phyloP scores from a whole-genome alignment of 2,888 invertebrate genomes.

The Clivina fossor region DNA sequence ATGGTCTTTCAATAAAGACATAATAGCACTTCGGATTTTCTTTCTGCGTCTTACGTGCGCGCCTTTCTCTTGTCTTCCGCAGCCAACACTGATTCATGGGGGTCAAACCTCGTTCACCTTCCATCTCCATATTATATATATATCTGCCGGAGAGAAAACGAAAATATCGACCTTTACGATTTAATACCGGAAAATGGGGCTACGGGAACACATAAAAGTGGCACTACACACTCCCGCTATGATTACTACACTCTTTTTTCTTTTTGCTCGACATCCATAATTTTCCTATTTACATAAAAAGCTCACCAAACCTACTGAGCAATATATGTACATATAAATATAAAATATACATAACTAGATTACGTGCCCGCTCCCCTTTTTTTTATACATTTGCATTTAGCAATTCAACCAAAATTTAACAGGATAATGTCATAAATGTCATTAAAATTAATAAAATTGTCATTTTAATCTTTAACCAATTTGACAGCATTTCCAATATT shows the following conservation, averaged over 20 bases:
- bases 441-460: no score
- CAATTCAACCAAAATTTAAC: no score
- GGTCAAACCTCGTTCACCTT: slow-evolving; percentile 33
- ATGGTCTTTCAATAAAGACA: slow-evolving; percentile 34
- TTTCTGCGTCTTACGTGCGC: slow-evolving; percentile 17
- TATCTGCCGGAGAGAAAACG: slow-evolving; percentile 27
- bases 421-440: no score
- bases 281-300: slow-evolving; percentile 35
- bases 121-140: slow-evolving; percentile 32
- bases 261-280: slow-evolving; percentile 23
- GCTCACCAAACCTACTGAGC: slow-evolving; percentile 23
- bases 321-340: slow-evolving; percentile 19
- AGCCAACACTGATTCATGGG: slow-evolving; percentile 28
- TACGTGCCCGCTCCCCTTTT: no score
- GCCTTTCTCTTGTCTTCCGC: slow-evolving; percentile 26
- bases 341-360: slow-evolving; percentile 27
- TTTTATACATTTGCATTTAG: no score
- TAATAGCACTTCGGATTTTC: slow-evolving; percentile 34
- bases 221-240: slow-evolving; percentile 25
- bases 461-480: no score
- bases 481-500: no score
- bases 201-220: slow-evolving; percentile 29
- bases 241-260: slow-evolving; percentile 27
- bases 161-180: slow-evolving; percentile 32
- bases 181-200: slow-evolving; percentile 31